Conservation (phyloP, 2,888 invertebrate genomes). For the Campopleginae sp. region DNA sequence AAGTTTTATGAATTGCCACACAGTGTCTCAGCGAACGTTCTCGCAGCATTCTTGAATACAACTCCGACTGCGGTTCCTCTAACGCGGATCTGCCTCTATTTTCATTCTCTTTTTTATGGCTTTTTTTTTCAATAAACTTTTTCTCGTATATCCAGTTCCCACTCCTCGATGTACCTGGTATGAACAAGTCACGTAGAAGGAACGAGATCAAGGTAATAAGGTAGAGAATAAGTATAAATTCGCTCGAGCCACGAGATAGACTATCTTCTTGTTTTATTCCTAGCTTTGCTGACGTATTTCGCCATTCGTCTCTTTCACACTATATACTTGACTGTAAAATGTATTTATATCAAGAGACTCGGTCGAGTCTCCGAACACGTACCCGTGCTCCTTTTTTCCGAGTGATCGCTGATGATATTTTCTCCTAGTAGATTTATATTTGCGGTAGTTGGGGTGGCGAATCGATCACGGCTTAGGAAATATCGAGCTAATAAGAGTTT, state of each 20-base stretch:
- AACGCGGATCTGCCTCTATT: conserved; percentile 56
- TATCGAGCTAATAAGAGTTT: too few relatives aligned
- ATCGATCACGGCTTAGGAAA: too few relatives aligned
- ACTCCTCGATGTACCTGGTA: conserved; percentile 23
- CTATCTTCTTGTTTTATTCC: conserved; percentile 30
- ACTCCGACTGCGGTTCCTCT: conserved; percentile 65
- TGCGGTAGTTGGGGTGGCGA: background rate
- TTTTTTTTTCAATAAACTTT: conserved; percentile 26
- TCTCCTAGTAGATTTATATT: background rate
- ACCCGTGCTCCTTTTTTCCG: background rate
- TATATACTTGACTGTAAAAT: background rate
- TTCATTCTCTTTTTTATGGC: conserved; percentile 31
- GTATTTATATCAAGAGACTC: background rate
- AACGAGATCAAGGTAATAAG: conserved; percentile 41
- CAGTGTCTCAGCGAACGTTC: conserved; percentile 66
- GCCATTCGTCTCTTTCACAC: background rate
- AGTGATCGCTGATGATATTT: background rate
- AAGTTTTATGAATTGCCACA: conserved; percentile 78
- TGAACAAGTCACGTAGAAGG: conserved; percentile 28
- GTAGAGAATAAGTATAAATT: conserved; percentile 31
- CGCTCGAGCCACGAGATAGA: conserved; percentile 37
- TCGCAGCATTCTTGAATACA: conserved; percentile 49
- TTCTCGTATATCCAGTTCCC: conserved; percentile 5
- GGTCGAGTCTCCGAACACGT: background rate
- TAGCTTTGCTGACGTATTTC: background rate